These are phyloP conservation scores for Melanotaenia pygmaea DNA, from an alignment of 2,797 vertebrate genomes.

Conservation along the genomic window DNA sequence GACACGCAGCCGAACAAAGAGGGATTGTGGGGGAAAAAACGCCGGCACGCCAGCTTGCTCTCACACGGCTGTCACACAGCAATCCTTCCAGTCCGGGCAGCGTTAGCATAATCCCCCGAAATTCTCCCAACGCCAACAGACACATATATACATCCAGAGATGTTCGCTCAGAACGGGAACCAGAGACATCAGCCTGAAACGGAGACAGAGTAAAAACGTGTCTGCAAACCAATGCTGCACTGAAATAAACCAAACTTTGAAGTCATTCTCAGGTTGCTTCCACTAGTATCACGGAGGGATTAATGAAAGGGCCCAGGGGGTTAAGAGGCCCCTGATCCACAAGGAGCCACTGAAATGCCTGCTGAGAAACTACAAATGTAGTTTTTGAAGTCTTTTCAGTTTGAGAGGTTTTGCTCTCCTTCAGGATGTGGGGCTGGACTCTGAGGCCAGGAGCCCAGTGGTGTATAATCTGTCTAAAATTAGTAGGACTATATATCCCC, in stretches of 20 bases:
- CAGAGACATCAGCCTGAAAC: not conserved
- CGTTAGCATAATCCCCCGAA: slow-evolving; percentile 84
- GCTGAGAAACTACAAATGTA: not conserved
- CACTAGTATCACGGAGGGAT: not conserved
- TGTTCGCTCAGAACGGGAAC: not conserved
- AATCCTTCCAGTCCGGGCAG: slow-evolving; percentile 88
- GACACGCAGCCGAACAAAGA: slow-evolving; percentile 77
- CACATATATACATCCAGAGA: not conserved
- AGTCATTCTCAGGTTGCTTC: no score
- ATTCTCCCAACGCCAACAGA: slow-evolving; percentile 7
- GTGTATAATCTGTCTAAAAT: no score
- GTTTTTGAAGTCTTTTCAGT: not conserved
- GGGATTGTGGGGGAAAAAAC: slow-evolving; percentile 73
- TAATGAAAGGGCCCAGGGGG: not conserved
- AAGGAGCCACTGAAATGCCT: not conserved
- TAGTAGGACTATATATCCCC: no score
- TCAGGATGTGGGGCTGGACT: no score
- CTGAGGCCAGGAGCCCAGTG: no score
- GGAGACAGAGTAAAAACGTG: not conserved
- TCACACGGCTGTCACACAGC: slow-evolving; percentile 86
- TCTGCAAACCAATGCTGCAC: not conserved
- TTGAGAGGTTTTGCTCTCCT: not conserved
- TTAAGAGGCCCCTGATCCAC: not conserved
- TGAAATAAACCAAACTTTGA: not conserved
- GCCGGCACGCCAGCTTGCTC: slow-evolving; percentile 71